These are phyloP conservation scores for Actinia tenebrosa DNA, from an alignment of 64 coral and sea anemone species.

Conservation along the genomic window DNA sequence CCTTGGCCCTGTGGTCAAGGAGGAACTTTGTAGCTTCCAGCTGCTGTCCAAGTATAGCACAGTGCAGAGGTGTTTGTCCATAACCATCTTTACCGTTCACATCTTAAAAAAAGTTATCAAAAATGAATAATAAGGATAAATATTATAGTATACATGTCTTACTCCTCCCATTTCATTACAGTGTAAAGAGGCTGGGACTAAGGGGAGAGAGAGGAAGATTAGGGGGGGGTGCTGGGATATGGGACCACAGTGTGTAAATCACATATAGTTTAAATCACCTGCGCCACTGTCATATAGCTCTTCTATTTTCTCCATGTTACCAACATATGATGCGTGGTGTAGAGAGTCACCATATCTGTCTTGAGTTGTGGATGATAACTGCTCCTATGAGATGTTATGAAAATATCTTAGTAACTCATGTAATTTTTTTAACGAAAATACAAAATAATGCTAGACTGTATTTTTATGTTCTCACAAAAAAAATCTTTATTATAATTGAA, in stretches of 20 bases:
- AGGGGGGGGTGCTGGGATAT: no score
- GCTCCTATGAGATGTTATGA: not conserved
- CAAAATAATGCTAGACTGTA: no score
- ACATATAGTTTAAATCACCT: not conserved
- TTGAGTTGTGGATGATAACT: not conserved
- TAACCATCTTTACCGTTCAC: slow-evolving; percentile 28
- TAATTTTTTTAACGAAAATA: no score
- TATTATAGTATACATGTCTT: no score
- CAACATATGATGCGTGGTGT: slow-evolving; percentile 17
- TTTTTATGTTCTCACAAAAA: no score
- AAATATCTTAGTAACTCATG: not conserved
- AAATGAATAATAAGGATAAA: not conserved
- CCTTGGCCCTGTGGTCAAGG: slow-evolving; percentile 11
- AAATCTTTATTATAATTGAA: no score
- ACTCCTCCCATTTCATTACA: no score
- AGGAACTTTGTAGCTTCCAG: slow-evolving; percentile 19
- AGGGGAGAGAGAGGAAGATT: no score
- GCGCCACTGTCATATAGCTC: not conserved
- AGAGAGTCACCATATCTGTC: not conserved
- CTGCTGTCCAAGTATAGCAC: slow-evolving; percentile 37
- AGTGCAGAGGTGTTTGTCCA: slow-evolving; percentile 39
- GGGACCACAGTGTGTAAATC: no score
- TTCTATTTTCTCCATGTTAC: slow-evolving; percentile 15
- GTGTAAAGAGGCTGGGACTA: no score
- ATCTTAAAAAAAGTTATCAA: not conserved